phyloP scores from a whole-genome alignment of 2,888 invertebrate species.

The Drosophila helvetica region DNA sequence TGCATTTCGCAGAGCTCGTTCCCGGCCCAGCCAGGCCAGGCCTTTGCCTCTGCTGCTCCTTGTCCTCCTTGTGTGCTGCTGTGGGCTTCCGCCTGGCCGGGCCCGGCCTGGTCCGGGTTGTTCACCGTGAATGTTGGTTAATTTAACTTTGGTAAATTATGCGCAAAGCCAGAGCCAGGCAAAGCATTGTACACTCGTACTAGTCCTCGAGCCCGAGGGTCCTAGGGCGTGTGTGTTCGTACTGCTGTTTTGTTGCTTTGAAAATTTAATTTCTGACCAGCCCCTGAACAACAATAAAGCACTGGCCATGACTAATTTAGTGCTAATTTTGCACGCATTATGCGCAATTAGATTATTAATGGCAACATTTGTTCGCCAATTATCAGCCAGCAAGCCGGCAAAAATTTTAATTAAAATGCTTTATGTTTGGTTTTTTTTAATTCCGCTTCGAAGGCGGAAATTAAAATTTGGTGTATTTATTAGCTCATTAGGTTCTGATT shows the following conservation, averaged over 20 bases:
- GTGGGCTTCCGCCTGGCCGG: slow-evolving; percentile 56
- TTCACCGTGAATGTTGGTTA: slow-evolving; percentile 77
- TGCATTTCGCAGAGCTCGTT: slow-evolving; percentile 61
- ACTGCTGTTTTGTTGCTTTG: slow-evolving; percentile 43
- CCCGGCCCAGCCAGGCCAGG: slow-evolving; percentile 1
- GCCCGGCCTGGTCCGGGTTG: slow-evolving; percentile 40
- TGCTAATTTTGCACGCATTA: slow-evolving; percentile 74
- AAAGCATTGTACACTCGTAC: slow-evolving; percentile 41
- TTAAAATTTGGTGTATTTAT: slow-evolving; percentile 64
- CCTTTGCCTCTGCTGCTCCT: slow-evolving; percentile 21
- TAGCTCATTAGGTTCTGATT: slow-evolving; percentile 70
- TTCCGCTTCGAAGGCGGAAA: slow-evolving; percentile 44
- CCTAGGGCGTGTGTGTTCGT: background rate
- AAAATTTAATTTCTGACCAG: slow-evolving; percentile 64
- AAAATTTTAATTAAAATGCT: slow-evolving; percentile 69
- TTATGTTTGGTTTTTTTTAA: background rate
- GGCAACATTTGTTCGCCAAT: slow-evolving; percentile 73
- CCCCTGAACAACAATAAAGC: slow-evolving; percentile 46
- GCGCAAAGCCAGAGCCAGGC: slow-evolving; percentile 47
- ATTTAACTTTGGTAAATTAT: slow-evolving; percentile 80
- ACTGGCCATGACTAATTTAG: slow-evolving; percentile 71
- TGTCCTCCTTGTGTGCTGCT: slow-evolving; percentile 22
- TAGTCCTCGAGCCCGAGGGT: background rate
- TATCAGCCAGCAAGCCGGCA: slow-evolving; percentile 47
- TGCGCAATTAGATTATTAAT: slow-evolving; percentile 78